Conservation (phyloP, 2,797 vertebrate genomes). For the Gymnothorax javanicus region DNA sequence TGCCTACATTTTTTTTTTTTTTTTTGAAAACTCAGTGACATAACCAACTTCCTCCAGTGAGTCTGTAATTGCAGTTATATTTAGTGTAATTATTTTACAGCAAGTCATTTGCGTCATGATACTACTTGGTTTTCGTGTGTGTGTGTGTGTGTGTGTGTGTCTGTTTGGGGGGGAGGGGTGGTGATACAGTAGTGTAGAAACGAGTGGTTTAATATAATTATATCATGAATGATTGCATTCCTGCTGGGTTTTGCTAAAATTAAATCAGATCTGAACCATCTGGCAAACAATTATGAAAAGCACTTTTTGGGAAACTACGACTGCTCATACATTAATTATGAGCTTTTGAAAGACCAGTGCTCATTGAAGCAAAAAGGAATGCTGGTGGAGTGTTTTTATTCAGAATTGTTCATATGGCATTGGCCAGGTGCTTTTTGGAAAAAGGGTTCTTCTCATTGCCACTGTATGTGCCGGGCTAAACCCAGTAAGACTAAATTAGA, state of each 20-base stretch:
- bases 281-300: not conserved
- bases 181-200: too few species aligned
- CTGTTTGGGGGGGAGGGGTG: not conserved
- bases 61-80: constrained; percentile 35
- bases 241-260: not conserved
- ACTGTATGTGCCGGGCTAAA: too few species aligned
- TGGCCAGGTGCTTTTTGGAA: too few species aligned
- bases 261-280: not conserved
- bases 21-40: not conserved
- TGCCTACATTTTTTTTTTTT: not conserved
- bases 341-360: not conserved
- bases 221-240: not conserved
- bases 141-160: not conserved
- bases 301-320: not conserved
- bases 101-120: constrained; percentile 23
- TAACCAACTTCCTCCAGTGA: not conserved
- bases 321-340: too few species aligned
- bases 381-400: not conserved
- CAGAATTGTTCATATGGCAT: too few species aligned
- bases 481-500: too few species aligned
- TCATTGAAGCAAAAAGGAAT: not conserved
- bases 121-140: not conserved
- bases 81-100: constrained; percentile 29
- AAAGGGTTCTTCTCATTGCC: too few species aligned
- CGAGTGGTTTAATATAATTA: not conserved